phyloP scores from a whole-genome alignment of 2,113 vertebrate species.

The Laticauda colubrina region DNA sequence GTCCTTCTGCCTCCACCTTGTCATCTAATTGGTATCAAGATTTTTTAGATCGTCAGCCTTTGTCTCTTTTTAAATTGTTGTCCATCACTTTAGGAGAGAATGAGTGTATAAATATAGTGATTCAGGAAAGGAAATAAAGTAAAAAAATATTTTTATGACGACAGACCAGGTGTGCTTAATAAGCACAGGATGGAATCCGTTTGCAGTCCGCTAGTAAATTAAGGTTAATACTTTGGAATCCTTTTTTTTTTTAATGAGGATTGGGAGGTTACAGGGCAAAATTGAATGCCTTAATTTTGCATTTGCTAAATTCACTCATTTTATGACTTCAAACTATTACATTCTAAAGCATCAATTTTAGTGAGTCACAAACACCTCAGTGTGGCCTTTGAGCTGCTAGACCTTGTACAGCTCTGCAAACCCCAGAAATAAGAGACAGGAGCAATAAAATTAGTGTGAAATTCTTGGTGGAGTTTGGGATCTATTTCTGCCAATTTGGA shows the following conservation, averaged over 20 bases:
- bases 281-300: too few relatives aligned
- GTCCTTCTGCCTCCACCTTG: neutral
- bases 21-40: neutral
- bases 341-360: neutral
- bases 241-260: too few relatives aligned
- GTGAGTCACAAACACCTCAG: neutral
- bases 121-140: too few relatives aligned
- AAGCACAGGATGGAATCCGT: too few relatives aligned
- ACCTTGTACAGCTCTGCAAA: neutral
- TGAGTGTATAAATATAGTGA: neutral
- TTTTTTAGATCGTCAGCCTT: neutral
- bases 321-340: neutral
- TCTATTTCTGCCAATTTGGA: too few relatives aligned
- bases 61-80: neutral
- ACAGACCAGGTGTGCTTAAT: neutral
- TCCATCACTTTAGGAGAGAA: neutral
- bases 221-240: too few relatives aligned
- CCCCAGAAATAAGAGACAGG: neutral
- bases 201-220: too few relatives aligned
- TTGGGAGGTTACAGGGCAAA: too few relatives aligned
- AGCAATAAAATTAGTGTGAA: neutral
- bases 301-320: too few relatives aligned
- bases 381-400: neutral
- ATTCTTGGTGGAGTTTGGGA: neutral
- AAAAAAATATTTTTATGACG: neutral